phyloP scores from a whole-genome alignment of 2,888 invertebrate species.

The Smittia sp. region DNA sequence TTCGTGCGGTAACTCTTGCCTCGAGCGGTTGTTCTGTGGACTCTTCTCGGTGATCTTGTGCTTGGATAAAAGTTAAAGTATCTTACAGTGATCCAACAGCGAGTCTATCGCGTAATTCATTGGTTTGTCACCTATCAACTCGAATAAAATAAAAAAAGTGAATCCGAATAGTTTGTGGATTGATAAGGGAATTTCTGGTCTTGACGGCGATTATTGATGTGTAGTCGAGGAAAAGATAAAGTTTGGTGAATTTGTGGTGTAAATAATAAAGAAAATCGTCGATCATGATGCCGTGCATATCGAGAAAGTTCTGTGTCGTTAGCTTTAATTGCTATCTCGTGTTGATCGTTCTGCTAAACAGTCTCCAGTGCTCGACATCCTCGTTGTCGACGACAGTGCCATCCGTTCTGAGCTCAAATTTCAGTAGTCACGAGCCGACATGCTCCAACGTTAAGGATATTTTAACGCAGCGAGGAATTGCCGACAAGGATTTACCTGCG shows the following conservation, averaged over 20 bases:
- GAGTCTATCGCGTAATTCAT: too few species aligned
- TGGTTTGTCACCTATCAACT: too few species aligned
- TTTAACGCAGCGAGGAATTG: slow-evolving; percentile 28
- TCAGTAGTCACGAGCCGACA: slow-evolving; percentile 5
- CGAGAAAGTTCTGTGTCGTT: neutral
- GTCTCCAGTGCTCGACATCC: slow-evolving; percentile 20
- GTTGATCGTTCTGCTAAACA: slow-evolving; percentile 7
- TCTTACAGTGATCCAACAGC: too few species aligned
- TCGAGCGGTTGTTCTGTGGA: neutral
- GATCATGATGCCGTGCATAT: slow-evolving; percentile 21
- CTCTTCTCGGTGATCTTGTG: neutral
- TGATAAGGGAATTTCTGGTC: neutral
- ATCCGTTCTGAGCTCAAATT: slow-evolving; percentile 1
- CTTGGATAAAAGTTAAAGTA: neutral
- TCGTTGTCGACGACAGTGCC: slow-evolving; percentile 28
- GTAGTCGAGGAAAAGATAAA: neutral
- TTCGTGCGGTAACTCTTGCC: neutral
- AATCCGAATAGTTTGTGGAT: slow-evolving; percentile 1
- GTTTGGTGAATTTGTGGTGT: neutral
- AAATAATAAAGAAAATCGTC: neutral
- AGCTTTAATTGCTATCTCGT: slow-evolving; percentile 1
- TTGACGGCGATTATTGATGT: slow-evolving; percentile 8
- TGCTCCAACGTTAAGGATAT: slow-evolving; percentile 29
- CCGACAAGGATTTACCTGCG: slow-evolving; percentile 32
- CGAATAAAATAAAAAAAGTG: neutral